Conservation (phyloP, 2,113 vertebrate species). For the Rhineura floridana region DNA sequence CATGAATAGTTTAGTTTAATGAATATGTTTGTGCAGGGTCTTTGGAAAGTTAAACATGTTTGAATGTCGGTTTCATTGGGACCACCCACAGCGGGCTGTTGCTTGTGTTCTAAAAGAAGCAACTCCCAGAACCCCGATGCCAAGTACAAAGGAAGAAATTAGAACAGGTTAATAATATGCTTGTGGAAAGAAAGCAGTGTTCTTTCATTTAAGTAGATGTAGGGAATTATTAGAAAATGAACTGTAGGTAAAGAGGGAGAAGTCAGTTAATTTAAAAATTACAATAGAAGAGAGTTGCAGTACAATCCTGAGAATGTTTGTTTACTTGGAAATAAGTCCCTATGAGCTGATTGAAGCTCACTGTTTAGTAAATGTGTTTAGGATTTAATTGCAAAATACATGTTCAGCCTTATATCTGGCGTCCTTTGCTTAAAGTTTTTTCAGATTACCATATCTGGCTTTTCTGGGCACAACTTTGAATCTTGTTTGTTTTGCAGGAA, state of each 20-base stretch:
- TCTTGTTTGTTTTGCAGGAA: not conserved
- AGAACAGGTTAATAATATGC: constrained; percentile 19
- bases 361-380: not conserved
- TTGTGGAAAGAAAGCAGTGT: not conserved
- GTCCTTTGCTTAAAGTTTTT: not conserved
- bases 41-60: not conserved
- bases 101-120: not conserved
- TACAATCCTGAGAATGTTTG: not conserved
- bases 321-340: not conserved
- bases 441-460: not conserved
- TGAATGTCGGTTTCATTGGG: not conserved
- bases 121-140: not conserved
- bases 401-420: not conserved
- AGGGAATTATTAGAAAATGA: not conserved
- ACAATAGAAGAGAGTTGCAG: fast-evolving
- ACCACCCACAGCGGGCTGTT: not conserved
- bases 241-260: not conserved
- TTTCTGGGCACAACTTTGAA: not conserved
- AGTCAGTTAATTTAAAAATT: constrained; percentile 18
- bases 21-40: not conserved
- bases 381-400: not conserved
- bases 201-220: not conserved
- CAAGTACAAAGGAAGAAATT: constrained; percentile 18
- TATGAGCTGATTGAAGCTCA: not conserved
- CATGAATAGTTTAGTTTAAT: not conserved